phyloP scores from a whole-genome alignment of 1,140 invertebrate genomes.

The Ylistrum balloti region DNA sequence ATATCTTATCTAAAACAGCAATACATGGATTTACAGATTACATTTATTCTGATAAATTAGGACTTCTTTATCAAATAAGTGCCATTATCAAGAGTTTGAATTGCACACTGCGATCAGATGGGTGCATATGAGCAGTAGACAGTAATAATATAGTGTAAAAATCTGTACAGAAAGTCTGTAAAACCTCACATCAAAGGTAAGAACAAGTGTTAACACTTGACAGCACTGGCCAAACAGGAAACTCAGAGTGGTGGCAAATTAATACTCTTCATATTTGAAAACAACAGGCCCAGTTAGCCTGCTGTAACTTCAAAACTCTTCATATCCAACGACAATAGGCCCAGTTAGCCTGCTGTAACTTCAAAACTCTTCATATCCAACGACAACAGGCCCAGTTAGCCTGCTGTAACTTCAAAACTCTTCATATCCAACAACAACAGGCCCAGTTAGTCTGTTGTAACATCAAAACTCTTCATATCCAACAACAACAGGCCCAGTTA shows the following conservation, averaged over 20 bases:
- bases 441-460: background rate
- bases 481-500: background rate
- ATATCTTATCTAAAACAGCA: conserved; percentile 9
- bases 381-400: background rate
- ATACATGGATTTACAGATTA: conserved; percentile 4
- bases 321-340: background rate
- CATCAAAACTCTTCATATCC: conserved; percentile 20
- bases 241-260: conserved; percentile 22
- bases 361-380: conserved; percentile 1
- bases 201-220: background rate
- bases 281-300: background rate
- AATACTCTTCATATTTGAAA: background rate
- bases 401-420: background rate
- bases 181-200: background rate
- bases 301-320: conserved; percentile 17
- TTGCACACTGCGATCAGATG: background rate
- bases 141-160: background rate
- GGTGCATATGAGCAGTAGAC: background rate
- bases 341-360: background rate
- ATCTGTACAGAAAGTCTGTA: background rate
- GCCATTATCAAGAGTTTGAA: background rate
- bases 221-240: conserved; percentile 12
- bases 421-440: background rate
- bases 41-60: background rate
- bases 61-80: conserved; percentile 5